These are phyloP conservation scores for Puma concolor DNA, from an alignment of 2,113 vertebrate genomes.

Conservation along the genomic window DNA sequence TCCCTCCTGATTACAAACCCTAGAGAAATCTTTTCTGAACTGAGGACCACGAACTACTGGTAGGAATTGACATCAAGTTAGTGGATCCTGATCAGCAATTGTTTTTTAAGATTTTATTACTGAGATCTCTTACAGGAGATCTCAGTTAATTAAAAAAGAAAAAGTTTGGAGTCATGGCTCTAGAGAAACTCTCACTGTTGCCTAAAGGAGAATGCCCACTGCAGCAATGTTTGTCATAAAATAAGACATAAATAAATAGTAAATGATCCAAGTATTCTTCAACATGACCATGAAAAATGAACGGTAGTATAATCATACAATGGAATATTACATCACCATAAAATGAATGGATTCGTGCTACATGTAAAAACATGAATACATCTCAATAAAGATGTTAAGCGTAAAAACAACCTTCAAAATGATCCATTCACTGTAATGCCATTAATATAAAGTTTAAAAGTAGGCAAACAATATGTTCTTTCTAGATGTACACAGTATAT, in stretches of 20 bases:
- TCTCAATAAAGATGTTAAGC: slow-evolving; percentile 20
- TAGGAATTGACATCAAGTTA: background rate
- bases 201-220: background rate
- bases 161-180: background rate
- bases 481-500: background rate
- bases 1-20: background rate
- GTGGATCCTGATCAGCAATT: background rate
- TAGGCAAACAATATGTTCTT: slow-evolving; percentile 25
- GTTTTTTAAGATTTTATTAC: background rate
- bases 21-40: background rate
- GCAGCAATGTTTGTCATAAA: background rate
- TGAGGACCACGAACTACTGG: background rate
- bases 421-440: background rate
- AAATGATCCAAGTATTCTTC: slow-evolving; percentile 24
- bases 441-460: slow-evolving; percentile 6
- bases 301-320: background rate
- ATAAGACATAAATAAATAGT: background rate
- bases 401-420: slow-evolving; percentile 25
- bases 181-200: background rate
- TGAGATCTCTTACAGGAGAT: background rate
- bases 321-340: background rate
- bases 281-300: background rate
- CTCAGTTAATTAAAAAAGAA: background rate
- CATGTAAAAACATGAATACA: background rate
- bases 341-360: background rate